Evolutionary conservation across 37 sponge, comb jelly and placozoan genomes (phyloP).

Genomic region (Dysidea cf. avara): DNA sequence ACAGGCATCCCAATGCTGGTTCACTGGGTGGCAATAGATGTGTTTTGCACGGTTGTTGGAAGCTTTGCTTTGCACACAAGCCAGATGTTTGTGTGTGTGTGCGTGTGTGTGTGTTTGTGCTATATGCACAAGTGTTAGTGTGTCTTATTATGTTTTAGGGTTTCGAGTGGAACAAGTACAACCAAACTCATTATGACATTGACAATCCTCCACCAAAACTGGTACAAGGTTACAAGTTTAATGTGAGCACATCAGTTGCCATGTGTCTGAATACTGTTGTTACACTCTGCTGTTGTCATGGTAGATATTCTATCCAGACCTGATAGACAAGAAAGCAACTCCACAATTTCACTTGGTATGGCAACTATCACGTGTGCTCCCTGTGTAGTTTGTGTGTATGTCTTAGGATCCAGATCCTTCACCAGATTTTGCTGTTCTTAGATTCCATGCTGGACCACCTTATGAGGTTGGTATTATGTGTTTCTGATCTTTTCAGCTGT

Average conservation of each 20-base stretch:
- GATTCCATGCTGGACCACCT: constrained; percentile 98
- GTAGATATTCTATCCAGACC: constrained; percentile 94
- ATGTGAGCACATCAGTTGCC: constrained; percentile 60
- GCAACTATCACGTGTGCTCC: no score
- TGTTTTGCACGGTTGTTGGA: no score
- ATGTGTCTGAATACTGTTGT: no score
- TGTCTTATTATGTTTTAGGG: constrained; percentile 50
- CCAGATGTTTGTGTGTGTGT: constrained; percentile 7
- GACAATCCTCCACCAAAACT: constrained; percentile 99
- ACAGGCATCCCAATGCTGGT: no score
- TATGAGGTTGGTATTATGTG: constrained; percentile 83
- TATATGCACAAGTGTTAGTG: neutral
- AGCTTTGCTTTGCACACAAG: no score
- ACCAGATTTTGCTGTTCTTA: constrained; percentile 85
- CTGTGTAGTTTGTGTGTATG: no score
- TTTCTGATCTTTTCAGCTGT: neutral
- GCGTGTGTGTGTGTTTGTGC: neutral
- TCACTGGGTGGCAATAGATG: no score
- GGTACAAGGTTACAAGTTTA: constrained; percentile 99
- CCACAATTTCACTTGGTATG: constrained; percentile 86
- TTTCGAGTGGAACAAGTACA: constrained; percentile 99
- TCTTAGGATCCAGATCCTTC: no score
- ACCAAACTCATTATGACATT: constrained; percentile 98
- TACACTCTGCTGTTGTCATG: neutral
- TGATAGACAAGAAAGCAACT: constrained; percentile 89